phyloP scores from a whole-genome alignment of 2,113 vertebrate species.

The Hiodon tergisus region DNA sequence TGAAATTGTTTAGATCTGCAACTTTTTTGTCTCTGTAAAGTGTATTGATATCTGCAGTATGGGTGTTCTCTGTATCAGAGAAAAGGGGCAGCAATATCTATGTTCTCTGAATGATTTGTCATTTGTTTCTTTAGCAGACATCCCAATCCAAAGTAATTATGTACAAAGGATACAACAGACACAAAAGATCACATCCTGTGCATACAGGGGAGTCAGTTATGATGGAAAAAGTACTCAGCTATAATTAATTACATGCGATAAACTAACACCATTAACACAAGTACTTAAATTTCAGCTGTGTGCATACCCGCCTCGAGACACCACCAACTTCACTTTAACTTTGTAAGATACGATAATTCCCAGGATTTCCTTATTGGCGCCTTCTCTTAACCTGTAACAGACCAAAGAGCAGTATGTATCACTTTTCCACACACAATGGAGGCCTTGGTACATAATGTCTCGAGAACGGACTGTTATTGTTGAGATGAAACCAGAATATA shows the following conservation, averaged over 20 bases:
- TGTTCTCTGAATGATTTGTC: no score
- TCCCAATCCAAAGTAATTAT: background rate
- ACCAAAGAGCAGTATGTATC: background rate
- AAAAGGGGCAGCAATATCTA: no score
- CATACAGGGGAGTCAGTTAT: no score
- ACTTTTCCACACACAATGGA: background rate
- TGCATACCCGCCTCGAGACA: constrained; percentile 85
- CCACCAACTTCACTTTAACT: constrained; percentile 96
- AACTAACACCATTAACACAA: no score
- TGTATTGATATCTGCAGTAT: no score
- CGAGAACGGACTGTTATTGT: background rate
- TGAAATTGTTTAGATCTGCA: no score
- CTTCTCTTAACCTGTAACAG: constrained; percentile 75
- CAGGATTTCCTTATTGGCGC: constrained; percentile 88
- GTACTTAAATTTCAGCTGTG: background rate
- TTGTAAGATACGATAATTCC: constrained; percentile 97
- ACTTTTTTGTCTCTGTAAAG: no score
- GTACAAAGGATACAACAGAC: constrained; percentile 28
- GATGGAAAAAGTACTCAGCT: no score
- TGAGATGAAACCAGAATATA: background rate
- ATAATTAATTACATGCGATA: no score
- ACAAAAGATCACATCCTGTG: background rate
- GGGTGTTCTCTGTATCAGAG: no score
- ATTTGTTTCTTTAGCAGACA: background rate
- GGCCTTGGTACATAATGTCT: background rate